A percentile compares a stretch with the other conserved stretches of the same genome.
Conservation (phyloP, 2,113 vertebrate genomes). For the Odontesthes bonariensis region DNA sequence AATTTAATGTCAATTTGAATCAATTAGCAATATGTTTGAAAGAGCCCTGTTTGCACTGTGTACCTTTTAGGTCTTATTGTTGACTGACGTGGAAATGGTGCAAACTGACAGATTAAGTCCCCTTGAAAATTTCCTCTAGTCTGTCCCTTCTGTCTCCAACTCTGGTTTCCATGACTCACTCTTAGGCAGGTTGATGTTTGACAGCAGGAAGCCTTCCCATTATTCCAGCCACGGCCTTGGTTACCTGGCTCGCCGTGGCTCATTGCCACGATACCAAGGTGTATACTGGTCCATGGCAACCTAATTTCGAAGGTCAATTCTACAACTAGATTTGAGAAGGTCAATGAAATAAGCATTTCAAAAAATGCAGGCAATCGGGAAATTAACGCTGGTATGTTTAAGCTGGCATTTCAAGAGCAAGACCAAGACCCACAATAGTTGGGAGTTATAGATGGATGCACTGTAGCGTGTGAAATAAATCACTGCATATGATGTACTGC, state of each 20-base stretch:
- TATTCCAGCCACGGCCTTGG: slow-evolving; percentile 7
- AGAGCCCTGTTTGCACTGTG: background rate
- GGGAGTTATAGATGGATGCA: slow-evolving; percentile 55
- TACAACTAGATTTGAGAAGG: background rate
- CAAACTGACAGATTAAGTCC: slow-evolving; percentile 58
- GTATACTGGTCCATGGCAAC: background rate
- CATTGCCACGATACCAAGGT: slow-evolving; percentile 7
- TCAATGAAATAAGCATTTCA: background rate
- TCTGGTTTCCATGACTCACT: slow-evolving; percentile 58
- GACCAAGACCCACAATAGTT: slow-evolving; percentile 10
- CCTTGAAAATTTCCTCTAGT: slow-evolving; percentile 51
- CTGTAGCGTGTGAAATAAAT: slow-evolving; percentile 23
- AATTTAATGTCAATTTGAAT: background rate
- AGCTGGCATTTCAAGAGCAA: slow-evolving; percentile 10
- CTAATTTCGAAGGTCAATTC: slow-evolving; percentile 25
- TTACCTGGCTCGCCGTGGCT: background rate
- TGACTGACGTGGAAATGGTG: background rate
- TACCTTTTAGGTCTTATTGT: background rate
- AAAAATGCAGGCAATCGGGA: background rate
- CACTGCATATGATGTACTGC: slow-evolving; percentile 30
- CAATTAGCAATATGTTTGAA: background rate
- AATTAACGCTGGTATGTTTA: slow-evolving; percentile 1
- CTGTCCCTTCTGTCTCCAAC: slow-evolving; percentile 23
- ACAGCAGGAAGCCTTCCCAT: slow-evolving; percentile 20
- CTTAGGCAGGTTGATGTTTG: slow-evolving; percentile 20